Evolutionary conservation across 2,797 vertebrate genomes (phyloP).

Genomic region (Crenichthys baileyi): DNA sequence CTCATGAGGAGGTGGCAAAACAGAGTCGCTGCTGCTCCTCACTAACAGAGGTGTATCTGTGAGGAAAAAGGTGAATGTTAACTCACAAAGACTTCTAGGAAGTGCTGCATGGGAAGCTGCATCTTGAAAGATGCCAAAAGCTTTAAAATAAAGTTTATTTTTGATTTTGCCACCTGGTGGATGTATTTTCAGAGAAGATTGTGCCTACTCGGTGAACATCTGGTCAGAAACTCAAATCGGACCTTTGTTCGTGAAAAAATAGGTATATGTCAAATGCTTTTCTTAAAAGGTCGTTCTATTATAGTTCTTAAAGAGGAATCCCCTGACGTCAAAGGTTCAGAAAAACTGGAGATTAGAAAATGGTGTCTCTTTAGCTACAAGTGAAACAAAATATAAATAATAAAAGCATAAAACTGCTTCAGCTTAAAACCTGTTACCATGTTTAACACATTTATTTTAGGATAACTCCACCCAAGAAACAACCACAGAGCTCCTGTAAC

Average conservation of each 20-base stretch:
- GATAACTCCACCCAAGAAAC: slow-evolving; percentile 22
- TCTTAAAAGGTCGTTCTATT: no score
- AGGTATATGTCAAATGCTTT: no score
- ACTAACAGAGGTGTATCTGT: slow-evolving; percentile 79
- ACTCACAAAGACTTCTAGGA: not conserved
- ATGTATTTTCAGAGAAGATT: not conserved
- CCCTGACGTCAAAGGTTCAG: not conserved
- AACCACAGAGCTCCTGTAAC: slow-evolving; percentile 3
- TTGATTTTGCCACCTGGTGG: not conserved
- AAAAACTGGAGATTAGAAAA: not conserved
- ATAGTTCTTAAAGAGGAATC: no score
- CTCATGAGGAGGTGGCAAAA: slow-evolving; percentile 47
- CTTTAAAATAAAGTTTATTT: not conserved
- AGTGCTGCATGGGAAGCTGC: not conserved
- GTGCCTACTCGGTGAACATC: no score
- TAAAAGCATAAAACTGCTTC: not conserved
- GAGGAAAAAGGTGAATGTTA: not conserved
- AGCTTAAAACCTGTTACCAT: not conserved
- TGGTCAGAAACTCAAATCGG: no score
- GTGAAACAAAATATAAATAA: not conserved
- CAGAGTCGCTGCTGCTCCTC: slow-evolving; percentile 81
- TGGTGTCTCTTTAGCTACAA: not conserved
- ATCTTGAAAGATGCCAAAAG: not conserved
- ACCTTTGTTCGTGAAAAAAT: no score
- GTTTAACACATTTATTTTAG: slow-evolving; percentile 18